A percentile compares a stretch with the other conserved stretches of the same genome.
These are phyloP conservation scores for Sinhomidia bicolor DNA, from an alignment of 2,888 invertebrate genomes.

Conservation along the genomic window DNA sequence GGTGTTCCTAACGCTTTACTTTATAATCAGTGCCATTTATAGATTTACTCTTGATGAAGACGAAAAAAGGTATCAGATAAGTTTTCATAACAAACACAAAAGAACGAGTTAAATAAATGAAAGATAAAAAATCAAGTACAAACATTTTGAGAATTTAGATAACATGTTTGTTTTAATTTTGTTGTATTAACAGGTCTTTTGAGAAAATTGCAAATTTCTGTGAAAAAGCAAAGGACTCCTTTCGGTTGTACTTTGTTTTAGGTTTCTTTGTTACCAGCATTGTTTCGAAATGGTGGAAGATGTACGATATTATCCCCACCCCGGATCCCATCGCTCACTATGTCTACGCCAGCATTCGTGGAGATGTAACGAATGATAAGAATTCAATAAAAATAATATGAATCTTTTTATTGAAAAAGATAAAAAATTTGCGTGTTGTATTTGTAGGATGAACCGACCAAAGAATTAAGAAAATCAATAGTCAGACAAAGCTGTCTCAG, in stretches of 20 bases:
- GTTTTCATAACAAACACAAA: too few relatives aligned
- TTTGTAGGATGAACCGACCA: constrained; percentile 81
- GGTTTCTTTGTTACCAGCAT: constrained; percentile 97
- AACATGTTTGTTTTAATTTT: background rate
- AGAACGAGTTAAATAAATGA: too few relatives aligned
- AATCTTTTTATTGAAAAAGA: too few relatives aligned
- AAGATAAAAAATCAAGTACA: too few relatives aligned
- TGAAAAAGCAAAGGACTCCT: background rate
- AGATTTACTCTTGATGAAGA: constrained; percentile 86
- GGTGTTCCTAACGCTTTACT: constrained; percentile 17
- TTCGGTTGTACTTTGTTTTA: constrained; percentile 81
- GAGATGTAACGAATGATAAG: too few relatives aligned
- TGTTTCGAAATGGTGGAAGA: constrained; percentile 96
- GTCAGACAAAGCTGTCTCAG: constrained; percentile 81
- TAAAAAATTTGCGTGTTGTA: too few relatives aligned
- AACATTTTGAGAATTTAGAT: background rate
- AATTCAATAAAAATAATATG: too few relatives aligned
- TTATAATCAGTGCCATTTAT: constrained; percentile 88
- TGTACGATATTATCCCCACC: constrained; percentile 82
- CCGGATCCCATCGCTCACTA: constrained; percentile 82
- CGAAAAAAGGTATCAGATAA: constrained; percentile 85
- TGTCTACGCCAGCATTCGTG: constrained; percentile 81
- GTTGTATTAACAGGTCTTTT: constrained; percentile 80
- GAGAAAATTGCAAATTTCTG: constrained; percentile 80
- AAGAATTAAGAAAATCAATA: constrained; percentile 81